A percentile compares a stretch with the other conserved stretches of the same genome.
phyloP scores from a whole-genome alignment of 92 coral and sea anemone species.

The Porites lobata region DNA sequence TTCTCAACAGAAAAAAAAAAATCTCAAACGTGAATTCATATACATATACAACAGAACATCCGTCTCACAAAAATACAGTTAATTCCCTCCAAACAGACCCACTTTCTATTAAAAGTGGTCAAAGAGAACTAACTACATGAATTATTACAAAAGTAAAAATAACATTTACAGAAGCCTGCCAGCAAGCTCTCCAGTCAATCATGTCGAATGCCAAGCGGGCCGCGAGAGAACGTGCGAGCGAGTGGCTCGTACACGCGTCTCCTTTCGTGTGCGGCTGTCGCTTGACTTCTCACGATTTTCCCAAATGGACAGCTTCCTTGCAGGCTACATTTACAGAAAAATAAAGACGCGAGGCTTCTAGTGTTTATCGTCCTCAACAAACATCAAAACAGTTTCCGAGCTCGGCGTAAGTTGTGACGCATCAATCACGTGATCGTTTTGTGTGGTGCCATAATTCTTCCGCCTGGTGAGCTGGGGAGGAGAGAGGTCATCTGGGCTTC shows the following conservation, averaged over 20 bases:
- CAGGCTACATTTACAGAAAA: neutral
- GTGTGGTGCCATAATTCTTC: constrained; percentile 78
- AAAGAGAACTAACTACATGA: neutral
- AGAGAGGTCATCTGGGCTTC: constrained; percentile 57
- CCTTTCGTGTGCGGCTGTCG: too few species aligned
- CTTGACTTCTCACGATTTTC: too few species aligned
- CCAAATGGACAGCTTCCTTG: too few species aligned
- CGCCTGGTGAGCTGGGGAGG: constrained; percentile 94
- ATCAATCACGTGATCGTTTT: constrained; percentile 96
- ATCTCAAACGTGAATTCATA: too few species aligned
- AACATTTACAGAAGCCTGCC: neutral
- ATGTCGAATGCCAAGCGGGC: neutral
- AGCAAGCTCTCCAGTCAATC: neutral
- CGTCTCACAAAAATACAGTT: neutral
- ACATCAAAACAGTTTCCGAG: constrained; percentile 85
- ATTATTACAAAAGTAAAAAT: constrained; percentile 1
- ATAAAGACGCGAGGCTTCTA: neutral
- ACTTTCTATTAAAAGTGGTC: too few species aligned
- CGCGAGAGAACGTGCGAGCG: too few species aligned
- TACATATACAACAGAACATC: too few species aligned
- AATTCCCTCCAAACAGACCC: neutral
- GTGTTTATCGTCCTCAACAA: constrained; percentile 82
- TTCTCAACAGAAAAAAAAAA: too few species aligned
- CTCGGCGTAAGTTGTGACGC: constrained; percentile 88
- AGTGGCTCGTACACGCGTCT: too few species aligned